phyloP scores from a whole-genome alignment of 2,113 vertebrate genomes.

The Marmota flaviventris region DNA sequence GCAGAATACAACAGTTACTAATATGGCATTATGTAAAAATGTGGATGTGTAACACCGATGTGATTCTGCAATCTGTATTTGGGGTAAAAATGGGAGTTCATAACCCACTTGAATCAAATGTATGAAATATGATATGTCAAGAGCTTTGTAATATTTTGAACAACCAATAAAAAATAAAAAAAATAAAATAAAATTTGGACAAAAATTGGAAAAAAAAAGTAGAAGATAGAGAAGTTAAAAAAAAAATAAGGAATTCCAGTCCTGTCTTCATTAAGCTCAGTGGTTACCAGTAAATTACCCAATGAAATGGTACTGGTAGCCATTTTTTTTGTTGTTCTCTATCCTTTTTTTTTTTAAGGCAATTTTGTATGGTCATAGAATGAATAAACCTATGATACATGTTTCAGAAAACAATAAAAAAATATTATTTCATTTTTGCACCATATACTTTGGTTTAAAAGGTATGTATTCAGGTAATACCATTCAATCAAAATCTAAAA shows the following conservation, averaged over 20 bases:
- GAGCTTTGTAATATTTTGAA: too few relatives aligned
- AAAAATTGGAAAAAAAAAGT: not conserved
- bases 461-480: not conserved
- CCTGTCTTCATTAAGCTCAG: not conserved
- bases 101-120: too few relatives aligned
- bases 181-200: too few relatives aligned
- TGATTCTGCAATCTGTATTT: too few relatives aligned
- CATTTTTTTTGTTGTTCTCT: not conserved
- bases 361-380: constrained; percentile 11
- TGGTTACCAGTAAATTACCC: not conserved
- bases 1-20: too few relatives aligned
- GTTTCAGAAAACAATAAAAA: not conserved
- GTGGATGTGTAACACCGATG: too few relatives aligned
- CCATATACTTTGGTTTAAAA: not conserved
- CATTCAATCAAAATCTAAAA: not conserved
- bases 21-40: too few relatives aligned
- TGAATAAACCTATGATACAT: not conserved
- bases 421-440: not conserved
- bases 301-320: not conserved
- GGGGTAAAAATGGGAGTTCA: too few relatives aligned
- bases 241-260: not conserved
- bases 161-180: too few relatives aligned
- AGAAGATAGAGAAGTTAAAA: not conserved
- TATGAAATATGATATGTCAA: too few relatives aligned
- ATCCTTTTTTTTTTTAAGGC: not conserved